Evolutionary conservation across 1,140 invertebrate genomes (phyloP), one percentile per base, ranked within the genome.

Genomic region (Brachionus plicatilis): DNA sequence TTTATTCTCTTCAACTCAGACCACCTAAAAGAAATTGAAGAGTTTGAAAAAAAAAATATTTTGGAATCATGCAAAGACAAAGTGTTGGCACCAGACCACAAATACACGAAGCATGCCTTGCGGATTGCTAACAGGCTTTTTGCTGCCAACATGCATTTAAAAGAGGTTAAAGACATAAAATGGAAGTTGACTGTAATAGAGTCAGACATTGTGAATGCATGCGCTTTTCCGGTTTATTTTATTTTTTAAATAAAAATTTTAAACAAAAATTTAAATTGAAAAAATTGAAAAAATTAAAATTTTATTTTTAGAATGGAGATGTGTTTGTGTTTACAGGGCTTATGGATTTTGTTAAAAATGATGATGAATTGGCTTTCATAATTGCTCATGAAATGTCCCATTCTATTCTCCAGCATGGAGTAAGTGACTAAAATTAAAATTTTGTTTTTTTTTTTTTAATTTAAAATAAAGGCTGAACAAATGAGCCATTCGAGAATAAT

Each of bases 381-480:
- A 86, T 93, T 43, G 91, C 91, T 20, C 93, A 93, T 88, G 93
- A 93, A 88, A 92, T 93, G 88, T 90, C 92, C 43, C 93, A 93
- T 88, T 91, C 90, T 75, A 85, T 93, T 1, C 87, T 93, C 17
- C 88, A 88, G 72, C 93, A 93, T 89, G 88, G 88, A 4, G 92
- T 93, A 90, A 89, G 89, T 87, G 0, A 14, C 33, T 27, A 50
- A 20, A 27, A 24, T 12, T 45, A 24, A 43, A 20, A 72, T 24
- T 17, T 20, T 43, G n/a, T n/a, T n/a, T 12, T 0, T n/a, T 50
- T 45, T 27, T 43, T 45, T 75, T n/a, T 0, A 75, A 45, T 45
- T 45, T 17, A 76, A 27, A 47, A 27, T 27, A 17, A 53, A 82
- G 79, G 79, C 79, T 11, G 79, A 82, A 60, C 24, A 60, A 65